Percentiles rank a stretch among this genome's conserved stretches.
Conservation (phyloP, 1,140 invertebrate species). For the Zaprionus taronus region DNA sequence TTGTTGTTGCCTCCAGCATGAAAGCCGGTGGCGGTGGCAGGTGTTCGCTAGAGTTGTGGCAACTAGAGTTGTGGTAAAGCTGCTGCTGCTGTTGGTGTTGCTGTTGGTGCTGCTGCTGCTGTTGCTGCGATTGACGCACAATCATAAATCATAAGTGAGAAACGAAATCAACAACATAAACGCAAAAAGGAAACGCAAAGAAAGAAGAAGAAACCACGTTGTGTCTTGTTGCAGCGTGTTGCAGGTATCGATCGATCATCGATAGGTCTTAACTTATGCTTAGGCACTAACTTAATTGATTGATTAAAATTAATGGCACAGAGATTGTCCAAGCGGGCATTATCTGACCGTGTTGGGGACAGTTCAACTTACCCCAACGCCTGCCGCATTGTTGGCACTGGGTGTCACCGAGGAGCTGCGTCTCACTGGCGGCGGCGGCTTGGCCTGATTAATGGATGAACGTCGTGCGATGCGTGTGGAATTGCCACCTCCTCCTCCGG, state of each 20-base stretch:
- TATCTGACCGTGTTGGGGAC: background rate
- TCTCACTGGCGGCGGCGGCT: slow-evolving; percentile 93
- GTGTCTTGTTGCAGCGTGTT: slow-evolving; percentile 27
- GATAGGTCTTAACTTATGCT: slow-evolving; percentile 29
- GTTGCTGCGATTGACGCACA: slow-evolving; percentile 39
- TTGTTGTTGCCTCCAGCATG: slow-evolving; percentile 86
- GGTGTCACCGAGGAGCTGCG: slow-evolving; percentile 92
- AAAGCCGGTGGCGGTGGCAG: slow-evolving; percentile 94
- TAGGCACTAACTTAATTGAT: slow-evolving; percentile 53
- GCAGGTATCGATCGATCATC: slow-evolving; percentile 15
- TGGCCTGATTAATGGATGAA: slow-evolving; percentile 87
- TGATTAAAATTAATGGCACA: background rate
- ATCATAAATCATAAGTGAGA: slow-evolving; percentile 64
- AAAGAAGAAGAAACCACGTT: slow-evolving; percentile 26
- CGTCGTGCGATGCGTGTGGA: slow-evolving; percentile 79
- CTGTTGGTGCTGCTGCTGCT: slow-evolving; percentile 34
- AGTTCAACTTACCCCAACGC: slow-evolving; percentile 69
- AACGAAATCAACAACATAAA: slow-evolving; percentile 59
- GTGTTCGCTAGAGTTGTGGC: slow-evolving; percentile 86
- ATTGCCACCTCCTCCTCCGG: slow-evolving; percentile 52
- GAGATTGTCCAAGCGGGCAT: background rate
- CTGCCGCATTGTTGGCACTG: slow-evolving; percentile 62
- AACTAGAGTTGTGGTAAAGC: slow-evolving; percentile 39
- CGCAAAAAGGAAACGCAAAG: slow-evolving; percentile 22
- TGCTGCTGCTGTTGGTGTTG: slow-evolving; percentile 35